These are phyloP conservation scores for Clistopyga incitator DNA, from an alignment of 2,888 invertebrate species.

Conservation along the genomic window DNA sequence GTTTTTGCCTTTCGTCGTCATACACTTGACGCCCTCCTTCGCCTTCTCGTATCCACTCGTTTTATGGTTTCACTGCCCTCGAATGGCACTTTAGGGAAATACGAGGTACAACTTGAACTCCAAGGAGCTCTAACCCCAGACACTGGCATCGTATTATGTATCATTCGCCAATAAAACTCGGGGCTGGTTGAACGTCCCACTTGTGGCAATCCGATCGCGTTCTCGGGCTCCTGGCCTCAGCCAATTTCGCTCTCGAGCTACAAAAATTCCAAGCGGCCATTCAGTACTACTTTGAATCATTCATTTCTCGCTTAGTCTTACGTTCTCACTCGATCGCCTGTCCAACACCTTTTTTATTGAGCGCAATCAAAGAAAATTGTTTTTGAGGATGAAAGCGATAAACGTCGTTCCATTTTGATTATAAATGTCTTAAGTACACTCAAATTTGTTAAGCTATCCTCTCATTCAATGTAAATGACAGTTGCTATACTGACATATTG, in stretches of 20 bases:
- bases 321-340: background rate
- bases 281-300: constrained; percentile 17
- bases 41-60: constrained; percentile 37
- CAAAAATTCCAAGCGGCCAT: constrained; percentile 42
- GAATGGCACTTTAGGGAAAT: constrained; percentile 84
- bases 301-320: constrained; percentile 28
- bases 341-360: background rate
- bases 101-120: constrained; percentile 68
- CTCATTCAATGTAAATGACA: too few species aligned
- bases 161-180: constrained; percentile 80
- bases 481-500: too few species aligned
- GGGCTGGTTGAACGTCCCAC: constrained; percentile 52
- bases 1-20: constrained; percentile 52
- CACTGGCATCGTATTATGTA: constrained; percentile 76
- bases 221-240: background rate
- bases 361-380: background rate
- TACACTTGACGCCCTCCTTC: constrained; percentile 22
- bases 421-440: too few species aligned
- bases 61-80: constrained; percentile 83
- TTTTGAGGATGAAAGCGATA: too few species aligned
- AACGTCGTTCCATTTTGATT: too few species aligned
- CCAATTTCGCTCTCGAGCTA: constrained; percentile 8
- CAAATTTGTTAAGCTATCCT: too few species aligned
- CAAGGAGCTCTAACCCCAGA: constrained; percentile 67
- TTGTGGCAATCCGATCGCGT: background rate